Percentiles rank a stretch among this genome's conserved stretches.
phyloP scores from a whole-genome alignment of 2,888 invertebrate species.

The Pilophorus perplexus region DNA sequence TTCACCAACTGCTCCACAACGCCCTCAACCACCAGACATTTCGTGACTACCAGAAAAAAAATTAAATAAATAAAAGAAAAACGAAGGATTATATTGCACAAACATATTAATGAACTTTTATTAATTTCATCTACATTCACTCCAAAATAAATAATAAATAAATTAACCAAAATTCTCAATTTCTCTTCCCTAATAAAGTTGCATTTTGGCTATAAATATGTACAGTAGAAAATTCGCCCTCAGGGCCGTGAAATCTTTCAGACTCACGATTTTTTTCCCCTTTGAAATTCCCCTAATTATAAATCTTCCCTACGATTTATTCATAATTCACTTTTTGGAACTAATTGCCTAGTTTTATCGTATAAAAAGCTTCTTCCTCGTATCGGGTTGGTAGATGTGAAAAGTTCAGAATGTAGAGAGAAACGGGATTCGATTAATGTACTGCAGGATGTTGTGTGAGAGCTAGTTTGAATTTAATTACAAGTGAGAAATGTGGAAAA shows the following conservation, averaged over 20 bases:
- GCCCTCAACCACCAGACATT: too few relatives aligned
- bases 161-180: background rate
- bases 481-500: too few relatives aligned
- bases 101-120: constrained; percentile 4
- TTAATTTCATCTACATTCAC: constrained; percentile 10
- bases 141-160: constrained; percentile 31
- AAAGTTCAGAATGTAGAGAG: too few relatives aligned
- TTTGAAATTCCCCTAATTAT: constrained; percentile 13
- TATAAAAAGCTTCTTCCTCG: constrained; percentile 26
- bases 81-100: constrained; percentile 5
- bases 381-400: too few relatives aligned
- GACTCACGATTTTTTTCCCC: background rate
- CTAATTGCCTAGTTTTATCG: constrained; percentile 10
- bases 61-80: constrained; percentile 1
- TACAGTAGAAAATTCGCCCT: constrained; percentile 7
- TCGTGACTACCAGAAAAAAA: too few relatives aligned
- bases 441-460: too few relatives aligned
- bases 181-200: constrained; percentile 22
- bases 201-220: constrained; percentile 24
- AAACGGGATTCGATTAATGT: too few relatives aligned
- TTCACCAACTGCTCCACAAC: too few relatives aligned
- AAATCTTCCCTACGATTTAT: background rate
- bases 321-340: background rate
- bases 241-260: constrained; percentile 24
- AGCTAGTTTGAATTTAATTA: too few relatives aligned